phyloP scores from a whole-genome alignment of 2,113 vertebrate genomes.

The Lethenteron camtschaticum region DNA sequence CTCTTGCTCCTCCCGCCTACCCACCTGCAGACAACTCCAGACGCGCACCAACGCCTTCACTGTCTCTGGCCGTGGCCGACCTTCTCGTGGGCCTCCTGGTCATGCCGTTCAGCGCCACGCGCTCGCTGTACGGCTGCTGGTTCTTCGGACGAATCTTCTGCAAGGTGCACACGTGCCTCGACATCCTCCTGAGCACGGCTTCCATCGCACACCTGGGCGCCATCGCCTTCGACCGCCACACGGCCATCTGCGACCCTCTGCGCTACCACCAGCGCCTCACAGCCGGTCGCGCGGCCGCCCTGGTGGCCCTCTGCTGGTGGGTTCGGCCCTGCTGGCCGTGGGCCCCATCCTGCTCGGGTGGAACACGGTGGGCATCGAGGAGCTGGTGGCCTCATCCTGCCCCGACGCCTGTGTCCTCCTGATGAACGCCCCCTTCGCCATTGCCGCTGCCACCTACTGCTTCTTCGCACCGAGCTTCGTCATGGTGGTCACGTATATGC shows the following conservation, averaged over 20 bases:
- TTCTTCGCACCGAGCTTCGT: conserved; percentile 22
- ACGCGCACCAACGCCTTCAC: conserved; percentile 23
- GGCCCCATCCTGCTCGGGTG: conserved; percentile 7
- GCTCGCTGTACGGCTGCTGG: conserved; percentile 18
- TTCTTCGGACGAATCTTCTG: conserved; percentile 19
- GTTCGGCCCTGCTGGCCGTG: conserved; percentile 5
- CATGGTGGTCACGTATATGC: conserved; percentile 18
- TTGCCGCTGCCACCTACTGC: conserved; percentile 20
- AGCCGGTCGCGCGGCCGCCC: background rate
- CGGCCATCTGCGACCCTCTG: conserved; percentile 14
- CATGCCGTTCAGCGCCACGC: conserved; percentile 18
- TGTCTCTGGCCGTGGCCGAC: conserved; percentile 23
- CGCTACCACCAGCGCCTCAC: conserved; percentile 5
- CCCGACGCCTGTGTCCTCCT: conserved; percentile 9
- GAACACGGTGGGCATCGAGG: conserved; percentile 8
- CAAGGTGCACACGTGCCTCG: conserved; percentile 15
- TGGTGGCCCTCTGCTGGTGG: conserved; percentile 6
- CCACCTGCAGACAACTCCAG: conserved; percentile 24
- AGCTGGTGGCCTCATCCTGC: conserved; percentile 6
- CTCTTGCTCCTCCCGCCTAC: too few species aligned
- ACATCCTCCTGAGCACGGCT: conserved; percentile 15
- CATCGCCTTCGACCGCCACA: conserved; percentile 16
- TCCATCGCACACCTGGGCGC: conserved; percentile 20
- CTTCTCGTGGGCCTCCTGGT: conserved; percentile 14
- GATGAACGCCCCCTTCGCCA: conserved; percentile 21